Evolutionary conservation across 2,113 vertebrate genomes (phyloP).

Genomic region (Heliornis fulica): DNA sequence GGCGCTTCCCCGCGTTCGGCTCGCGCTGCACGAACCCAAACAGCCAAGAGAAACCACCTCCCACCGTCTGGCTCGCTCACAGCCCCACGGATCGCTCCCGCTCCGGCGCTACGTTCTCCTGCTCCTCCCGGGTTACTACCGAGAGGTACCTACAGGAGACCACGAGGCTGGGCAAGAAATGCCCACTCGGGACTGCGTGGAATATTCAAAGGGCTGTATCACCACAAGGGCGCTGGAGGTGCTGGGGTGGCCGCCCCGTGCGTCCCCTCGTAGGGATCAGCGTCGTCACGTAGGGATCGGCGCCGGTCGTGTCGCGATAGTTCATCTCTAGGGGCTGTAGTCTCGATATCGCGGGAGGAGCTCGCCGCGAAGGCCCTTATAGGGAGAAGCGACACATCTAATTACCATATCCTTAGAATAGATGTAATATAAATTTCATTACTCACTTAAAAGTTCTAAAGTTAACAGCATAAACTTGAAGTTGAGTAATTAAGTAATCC

Average conservation of each 20-base stretch:
- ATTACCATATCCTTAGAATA: constrained; percentile 80
- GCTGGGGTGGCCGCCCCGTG: fast-evolving
- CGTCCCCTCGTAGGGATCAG: fast-evolving
- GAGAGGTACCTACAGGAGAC: too few relatives aligned
- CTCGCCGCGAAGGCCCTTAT: constrained; percentile 31
- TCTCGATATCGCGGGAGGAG: constrained; percentile 13
- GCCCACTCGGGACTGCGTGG: too few relatives aligned
- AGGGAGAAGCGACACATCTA: constrained; percentile 64
- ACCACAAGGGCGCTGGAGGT: fast-evolving
- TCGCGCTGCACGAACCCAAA: background rate
- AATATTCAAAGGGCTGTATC: too few relatives aligned
- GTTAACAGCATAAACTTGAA: constrained; percentile 86
- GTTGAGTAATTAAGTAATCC: constrained; percentile 88
- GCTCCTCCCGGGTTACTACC: background rate
- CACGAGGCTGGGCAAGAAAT: too few relatives aligned
- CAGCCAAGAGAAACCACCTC: too few relatives aligned
- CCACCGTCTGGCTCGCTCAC: background rate
- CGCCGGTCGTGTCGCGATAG: fast-evolving
- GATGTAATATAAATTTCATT: constrained; percentile 82
- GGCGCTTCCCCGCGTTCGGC: background rate
- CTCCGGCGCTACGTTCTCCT: fast-evolving
- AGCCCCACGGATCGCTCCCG: fast-evolving
- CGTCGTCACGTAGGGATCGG: fast-evolving
- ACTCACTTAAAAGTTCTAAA: constrained; percentile 86
- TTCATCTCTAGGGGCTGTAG: background rate